Evolutionary conservation across 2,113 vertebrate genomes (phyloP), one percentile per base, ranked within the genome.

Genomic region (Apodemus speciosus): DNA sequence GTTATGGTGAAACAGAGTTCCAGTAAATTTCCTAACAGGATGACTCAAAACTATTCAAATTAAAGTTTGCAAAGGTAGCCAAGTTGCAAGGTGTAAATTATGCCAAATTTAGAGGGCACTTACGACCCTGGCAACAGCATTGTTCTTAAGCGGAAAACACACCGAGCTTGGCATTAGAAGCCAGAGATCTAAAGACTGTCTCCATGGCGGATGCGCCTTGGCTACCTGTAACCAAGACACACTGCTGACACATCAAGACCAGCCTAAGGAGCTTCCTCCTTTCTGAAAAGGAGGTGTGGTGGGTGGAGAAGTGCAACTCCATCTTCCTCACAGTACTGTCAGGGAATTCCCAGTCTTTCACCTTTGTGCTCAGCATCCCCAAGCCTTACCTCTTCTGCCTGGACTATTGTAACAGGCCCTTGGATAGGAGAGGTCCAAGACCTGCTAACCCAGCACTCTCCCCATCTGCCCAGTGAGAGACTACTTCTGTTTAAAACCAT

Each of bases 21-120:
- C 79, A 73, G 56, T 79, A 71, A 75, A 92, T 92, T 96, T 91
- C 84, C 95, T 72, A 85, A 46, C 32, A 16, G 6, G 25, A 40
- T 96, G 79, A 95, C 73, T 95, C 91, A 94, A 96, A 93, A 92
- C n/a, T 71, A 93, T 91, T 87, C 69, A 95, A 87, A 92, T 87
- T 62, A 87, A 93, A 93, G 64, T 76, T 84, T 40, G 20, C 51
- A 86, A 92, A 75, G 56, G 69, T 89, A 20, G 79, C 69, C 91
- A 94, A 81, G 46, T 53, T 56, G n/a, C 38, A 88, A 88, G 77
- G 62, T 86, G 53, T 81, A 40, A 90, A 72, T 76, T 81, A 64
- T 51, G 76, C 10, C 85, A 89, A 56, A 38, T 75, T 88, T 23
- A 49, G 71, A 84, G 73, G 56, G 25, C 40, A 62, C 40, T 77